These are phyloP conservation scores for Penaeus chinensis DNA, from an alignment of 1,140 invertebrate species.

Conservation along the genomic window DNA sequence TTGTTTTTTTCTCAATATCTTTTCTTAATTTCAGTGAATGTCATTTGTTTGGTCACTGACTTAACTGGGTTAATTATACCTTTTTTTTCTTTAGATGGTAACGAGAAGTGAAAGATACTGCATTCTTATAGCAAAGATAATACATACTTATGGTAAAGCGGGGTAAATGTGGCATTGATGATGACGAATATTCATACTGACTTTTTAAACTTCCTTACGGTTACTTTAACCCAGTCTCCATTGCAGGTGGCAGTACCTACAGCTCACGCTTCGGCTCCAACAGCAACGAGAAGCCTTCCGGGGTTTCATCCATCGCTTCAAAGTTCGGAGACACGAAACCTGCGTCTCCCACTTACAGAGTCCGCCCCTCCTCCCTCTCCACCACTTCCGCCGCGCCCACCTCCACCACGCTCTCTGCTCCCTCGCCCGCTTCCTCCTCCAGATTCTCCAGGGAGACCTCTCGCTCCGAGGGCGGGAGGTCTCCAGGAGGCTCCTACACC, in stretches of 20 bases:
- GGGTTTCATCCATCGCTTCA: neutral
- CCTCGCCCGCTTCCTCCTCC: slow-evolving; percentile 30
- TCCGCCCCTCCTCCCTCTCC: slow-evolving; percentile 18
- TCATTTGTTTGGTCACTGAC: too few relatives aligned
- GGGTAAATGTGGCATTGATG: too few relatives aligned
- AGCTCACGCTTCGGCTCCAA: neutral
- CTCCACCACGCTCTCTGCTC: slow-evolving; percentile 17
- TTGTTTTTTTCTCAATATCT: too few relatives aligned
- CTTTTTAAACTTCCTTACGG: too few relatives aligned
- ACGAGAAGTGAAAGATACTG: too few relatives aligned
- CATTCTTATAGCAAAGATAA: too few relatives aligned
- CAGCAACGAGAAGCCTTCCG: neutral
- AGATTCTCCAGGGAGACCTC: slow-evolving; percentile 31
- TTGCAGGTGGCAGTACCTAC: slow-evolving; percentile 33
- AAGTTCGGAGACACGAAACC: slow-evolving; percentile 28
- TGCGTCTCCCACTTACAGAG: neutral
- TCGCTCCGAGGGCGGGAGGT: slow-evolving; percentile 16
- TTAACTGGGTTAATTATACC: too few relatives aligned
- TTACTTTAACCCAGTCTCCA: neutral
- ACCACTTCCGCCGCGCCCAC: neutral
- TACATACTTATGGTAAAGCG: too few relatives aligned
- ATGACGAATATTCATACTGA: too few relatives aligned
- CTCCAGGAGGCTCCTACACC: slow-evolving; percentile 38
- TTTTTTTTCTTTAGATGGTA: too few relatives aligned
- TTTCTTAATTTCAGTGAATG: too few relatives aligned